Conservation (phyloP, 2,888 invertebrate genomes). For the Mechanitis messenoides region DNA sequence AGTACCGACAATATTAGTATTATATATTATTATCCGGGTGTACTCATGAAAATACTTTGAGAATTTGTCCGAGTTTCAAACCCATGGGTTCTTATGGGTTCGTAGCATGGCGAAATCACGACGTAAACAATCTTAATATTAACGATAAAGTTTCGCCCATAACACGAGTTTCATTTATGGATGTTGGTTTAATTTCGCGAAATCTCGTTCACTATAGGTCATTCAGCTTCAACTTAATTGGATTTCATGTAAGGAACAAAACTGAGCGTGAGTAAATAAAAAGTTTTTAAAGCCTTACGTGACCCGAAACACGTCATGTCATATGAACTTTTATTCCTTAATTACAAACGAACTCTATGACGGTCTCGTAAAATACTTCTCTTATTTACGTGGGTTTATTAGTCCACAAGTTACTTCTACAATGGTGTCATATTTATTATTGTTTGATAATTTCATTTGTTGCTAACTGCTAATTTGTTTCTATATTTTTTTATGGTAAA, state of each 20-base stretch:
- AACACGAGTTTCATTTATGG: constrained; percentile 16
- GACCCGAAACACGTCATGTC: constrained; percentile 19
- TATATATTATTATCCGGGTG: no score
- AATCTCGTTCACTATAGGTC: constrained; percentile 16
- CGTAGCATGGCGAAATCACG: no score
- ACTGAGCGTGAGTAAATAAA: constrained; percentile 16
- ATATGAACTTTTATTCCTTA: constrained; percentile 29
- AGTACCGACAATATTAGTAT: no score
- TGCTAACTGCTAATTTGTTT: no score
- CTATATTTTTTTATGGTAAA: no score
- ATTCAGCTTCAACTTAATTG: constrained; percentile 20
- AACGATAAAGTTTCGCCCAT: constrained; percentile 10
- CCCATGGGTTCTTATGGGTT: no score
- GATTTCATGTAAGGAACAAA: constrained; percentile 23
- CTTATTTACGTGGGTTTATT: constrained; percentile 23
- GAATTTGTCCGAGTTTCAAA: no score
- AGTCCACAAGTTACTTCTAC: constrained; percentile 22
- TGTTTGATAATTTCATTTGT: not conserved
- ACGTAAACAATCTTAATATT: not conserved
- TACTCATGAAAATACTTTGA: no score
- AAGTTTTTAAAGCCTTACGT: constrained; percentile 15
- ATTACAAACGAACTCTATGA: constrained; percentile 25
- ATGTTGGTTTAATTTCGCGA: constrained; percentile 20
- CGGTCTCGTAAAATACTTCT: constrained; percentile 25
- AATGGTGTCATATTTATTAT: constrained; percentile 3